Evolutionary conservation across 2,888 invertebrate genomes (phyloP), one percentile per base, ranked within the genome.

Genomic region (Harpagoxenus sublaevis): DNA sequence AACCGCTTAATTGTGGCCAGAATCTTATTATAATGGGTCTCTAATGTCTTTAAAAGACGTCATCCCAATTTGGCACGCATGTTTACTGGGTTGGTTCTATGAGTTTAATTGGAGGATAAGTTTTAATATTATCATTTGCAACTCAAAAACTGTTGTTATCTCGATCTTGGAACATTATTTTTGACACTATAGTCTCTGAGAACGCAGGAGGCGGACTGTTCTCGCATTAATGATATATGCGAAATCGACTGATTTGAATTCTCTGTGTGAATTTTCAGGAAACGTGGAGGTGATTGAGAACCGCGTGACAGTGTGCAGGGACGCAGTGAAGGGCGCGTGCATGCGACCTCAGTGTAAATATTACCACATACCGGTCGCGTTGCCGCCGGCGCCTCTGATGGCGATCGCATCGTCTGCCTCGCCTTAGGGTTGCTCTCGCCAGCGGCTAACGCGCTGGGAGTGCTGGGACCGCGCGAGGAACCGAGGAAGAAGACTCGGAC

Each of bases 241-340:
- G 31, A 18, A n/a, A 70, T 48, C 45, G 23, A 79, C 10, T 48
- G 31, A 66, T 28, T 2, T 3, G 5, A 39, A 39, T 35, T 70
- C 51, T 84, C 68, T 89, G n/a, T 48, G 45, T 9, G 8, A 53
- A 68, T 88, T 93, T 97, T 87, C 96, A 99, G 98, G 98, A 97
- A 98, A 97, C 96, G 98, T 99, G 96, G 98, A 98, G 97, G 98
- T 98, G 97, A 97, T 97, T 96, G 98, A 98, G 96, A 98, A 98
- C 96, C 98, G 98, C 96, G 98, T 99, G 96, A 98, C 98, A 96
- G 98, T 99, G 95, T 99, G 99, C 96, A 98, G 98, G 96, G 98
- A 99, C 96, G 98, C 98, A 95, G 98, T 98, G 95, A 98, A 98
- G 96, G 98, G 98, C 96, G 97, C 98, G 96, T 99, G 99, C 96